Conservation (phyloP, 2,113 vertebrate species). For the Oxyruncus cristatus region DNA sequence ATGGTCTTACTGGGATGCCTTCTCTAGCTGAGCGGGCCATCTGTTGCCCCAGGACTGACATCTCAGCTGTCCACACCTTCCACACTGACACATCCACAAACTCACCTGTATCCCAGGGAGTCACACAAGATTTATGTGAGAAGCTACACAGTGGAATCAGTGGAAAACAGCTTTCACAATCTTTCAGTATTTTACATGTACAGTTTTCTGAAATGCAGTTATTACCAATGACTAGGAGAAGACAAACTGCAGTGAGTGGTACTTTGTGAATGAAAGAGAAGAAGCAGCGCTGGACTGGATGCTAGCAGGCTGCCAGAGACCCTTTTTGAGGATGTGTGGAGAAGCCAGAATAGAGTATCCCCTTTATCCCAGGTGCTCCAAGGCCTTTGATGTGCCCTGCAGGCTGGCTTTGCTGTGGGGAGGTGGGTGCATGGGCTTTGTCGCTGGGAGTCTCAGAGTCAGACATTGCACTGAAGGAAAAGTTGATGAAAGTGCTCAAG, state of each 20-base stretch:
- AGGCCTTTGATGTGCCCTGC: not conserved
- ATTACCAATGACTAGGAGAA: not conserved
- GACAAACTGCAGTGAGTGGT: not conserved
- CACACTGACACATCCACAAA: not conserved
- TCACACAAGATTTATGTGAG: not conserved
- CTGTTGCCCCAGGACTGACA: not conserved
- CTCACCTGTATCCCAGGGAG: not conserved
- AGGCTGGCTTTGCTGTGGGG: not conserved
- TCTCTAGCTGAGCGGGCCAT: not conserved
- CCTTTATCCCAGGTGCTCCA: accelerated
- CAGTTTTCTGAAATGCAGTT: not conserved
- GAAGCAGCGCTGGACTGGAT: not conserved
- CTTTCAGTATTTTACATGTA: accelerated
- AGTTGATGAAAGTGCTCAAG: not conserved
- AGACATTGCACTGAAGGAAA: not conserved
- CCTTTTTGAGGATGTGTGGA: accelerated
- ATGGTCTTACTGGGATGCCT: not conserved
- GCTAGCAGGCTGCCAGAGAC: not conserved
- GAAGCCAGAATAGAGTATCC: not conserved
- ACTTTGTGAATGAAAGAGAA: not conserved
- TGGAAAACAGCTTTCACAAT: not conserved
- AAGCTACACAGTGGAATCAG: not conserved
- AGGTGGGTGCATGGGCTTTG: accelerated
- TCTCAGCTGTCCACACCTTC: not conserved
- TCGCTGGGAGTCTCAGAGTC: not conserved